Conservation (phyloP, 2,797 vertebrate genomes). For the Pagetopsis macropterus region DNA sequence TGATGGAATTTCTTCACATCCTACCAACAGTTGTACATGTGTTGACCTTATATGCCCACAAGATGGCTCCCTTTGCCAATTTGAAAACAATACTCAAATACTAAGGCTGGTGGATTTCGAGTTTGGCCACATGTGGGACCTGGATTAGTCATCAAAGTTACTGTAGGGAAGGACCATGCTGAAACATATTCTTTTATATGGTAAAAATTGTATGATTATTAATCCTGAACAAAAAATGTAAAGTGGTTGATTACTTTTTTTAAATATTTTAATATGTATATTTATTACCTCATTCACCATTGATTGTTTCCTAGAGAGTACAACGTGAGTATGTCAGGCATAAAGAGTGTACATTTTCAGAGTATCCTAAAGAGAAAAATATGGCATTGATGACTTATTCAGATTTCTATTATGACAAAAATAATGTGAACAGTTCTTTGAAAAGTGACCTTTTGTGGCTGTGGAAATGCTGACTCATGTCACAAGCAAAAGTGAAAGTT, state of each 20-base stretch:
- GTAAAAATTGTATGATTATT: background rate
- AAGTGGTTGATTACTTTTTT: background rate
- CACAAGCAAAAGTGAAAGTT: background rate
- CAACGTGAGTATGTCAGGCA: background rate
- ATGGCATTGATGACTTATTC: background rate
- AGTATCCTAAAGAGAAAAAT: background rate
- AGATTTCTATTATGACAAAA: background rate
- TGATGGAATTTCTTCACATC: too few relatives aligned
- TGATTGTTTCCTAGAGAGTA: background rate
- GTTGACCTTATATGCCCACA: slow-evolving; percentile 6
- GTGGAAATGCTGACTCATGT: background rate
- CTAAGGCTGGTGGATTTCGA: background rate
- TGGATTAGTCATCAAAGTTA: background rate
- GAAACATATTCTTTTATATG: background rate
- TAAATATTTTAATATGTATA: background rate
- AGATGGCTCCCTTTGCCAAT: slow-evolving; percentile 42
- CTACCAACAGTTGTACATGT: too few relatives aligned
- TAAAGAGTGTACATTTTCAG: background rate
- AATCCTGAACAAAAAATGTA: background rate
- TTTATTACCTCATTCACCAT: background rate
- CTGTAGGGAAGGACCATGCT: background rate
- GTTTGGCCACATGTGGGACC: background rate
- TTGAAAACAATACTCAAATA: background rate
- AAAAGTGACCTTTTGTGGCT: background rate
- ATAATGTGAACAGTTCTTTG: background rate